phyloP scores from a whole-genome alignment of 1,140 invertebrate genomes.

The Lysiphlebus fabarum region DNA sequence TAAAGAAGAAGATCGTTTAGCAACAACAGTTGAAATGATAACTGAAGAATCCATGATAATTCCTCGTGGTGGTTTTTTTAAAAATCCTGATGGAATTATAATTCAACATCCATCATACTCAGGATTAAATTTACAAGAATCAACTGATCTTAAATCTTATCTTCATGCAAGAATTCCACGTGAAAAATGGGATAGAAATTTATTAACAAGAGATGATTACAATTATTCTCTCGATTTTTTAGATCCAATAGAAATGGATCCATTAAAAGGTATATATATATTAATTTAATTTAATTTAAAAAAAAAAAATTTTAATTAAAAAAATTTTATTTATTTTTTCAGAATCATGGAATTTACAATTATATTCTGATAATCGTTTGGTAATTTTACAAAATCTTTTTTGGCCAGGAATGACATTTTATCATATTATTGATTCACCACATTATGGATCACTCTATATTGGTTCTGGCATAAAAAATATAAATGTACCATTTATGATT shows the following conservation, averaged over 20 bases:
- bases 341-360: conserved; percentile 64
- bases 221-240: conserved; percentile 76
- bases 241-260: conserved; percentile 67
- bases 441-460: conserved; percentile 70
- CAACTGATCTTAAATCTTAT: conserved; percentile 64
- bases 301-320: conserved; percentile 5
- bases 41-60: conserved; percentile 66
- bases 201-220: conserved; percentile 68
- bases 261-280: conserved; percentile 62
- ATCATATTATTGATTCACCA: conserved; percentile 64
- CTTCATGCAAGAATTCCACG: conserved; percentile 64
- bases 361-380: conserved; percentile 58
- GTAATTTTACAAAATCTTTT: conserved; percentile 64
- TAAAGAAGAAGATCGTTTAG: conserved; percentile 74
- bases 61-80: conserved; percentile 69
- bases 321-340: conserved; percentile 12
- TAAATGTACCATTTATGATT: conserved; percentile 71
- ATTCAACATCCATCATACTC: conserved; percentile 67
- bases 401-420: conserved; percentile 74
- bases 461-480: conserved; percentile 69
- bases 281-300: conserved; percentile 5
- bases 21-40: conserved; percentile 66
- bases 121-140: conserved; percentile 61
- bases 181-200: conserved; percentile 69
- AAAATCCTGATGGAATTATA: conserved; percentile 62